phyloP scores from a whole-genome alignment of 2,888 invertebrate genomes.

The Nephrotoma flavescens region DNA sequence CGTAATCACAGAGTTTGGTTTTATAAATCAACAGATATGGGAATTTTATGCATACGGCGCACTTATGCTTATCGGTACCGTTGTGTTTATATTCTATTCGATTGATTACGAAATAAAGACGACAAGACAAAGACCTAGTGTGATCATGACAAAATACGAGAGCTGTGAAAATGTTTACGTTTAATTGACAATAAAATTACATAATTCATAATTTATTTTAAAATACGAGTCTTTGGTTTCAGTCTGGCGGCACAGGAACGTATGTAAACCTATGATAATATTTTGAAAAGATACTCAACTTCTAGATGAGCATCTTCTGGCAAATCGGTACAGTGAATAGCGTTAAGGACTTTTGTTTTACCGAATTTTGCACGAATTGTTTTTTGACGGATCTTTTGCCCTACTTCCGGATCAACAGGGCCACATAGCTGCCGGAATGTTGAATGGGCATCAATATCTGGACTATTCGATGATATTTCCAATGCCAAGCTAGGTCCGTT shows the following conservation, averaged over 20 bases:
- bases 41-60: slow-evolving; percentile 28
- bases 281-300: slow-evolving; percentile 67
- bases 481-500: slow-evolving; percentile 77
- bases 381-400: slow-evolving; percentile 65
- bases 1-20: slow-evolving; percentile 22
- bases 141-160: neutral
- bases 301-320: slow-evolving; percentile 75
- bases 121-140: neutral
- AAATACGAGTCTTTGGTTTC: neutral
- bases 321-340: slow-evolving; percentile 86
- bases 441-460: slow-evolving; percentile 41
- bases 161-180: neutral
- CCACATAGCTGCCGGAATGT: slow-evolving; percentile 76
- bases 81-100: slow-evolving; percentile 19
- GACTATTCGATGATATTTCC: slow-evolving; percentile 57
- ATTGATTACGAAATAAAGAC: neutral
- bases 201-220: neutral
- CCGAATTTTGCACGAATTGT: slow-evolving; percentile 78
- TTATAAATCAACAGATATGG: slow-evolving; percentile 21
- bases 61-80: slow-evolving; percentile 25
- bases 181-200: neutral
- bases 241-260: neutral
- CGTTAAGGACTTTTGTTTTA: slow-evolving; percentile 67
- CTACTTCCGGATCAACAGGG: slow-evolving; percentile 85
- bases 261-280: slow-evolving; percentile 29